Evolutionary conservation across 2,888 invertebrate species (phyloP), one percentile per base, ranked within the genome.

Genomic region (Eremobia ochroleuca): DNA sequence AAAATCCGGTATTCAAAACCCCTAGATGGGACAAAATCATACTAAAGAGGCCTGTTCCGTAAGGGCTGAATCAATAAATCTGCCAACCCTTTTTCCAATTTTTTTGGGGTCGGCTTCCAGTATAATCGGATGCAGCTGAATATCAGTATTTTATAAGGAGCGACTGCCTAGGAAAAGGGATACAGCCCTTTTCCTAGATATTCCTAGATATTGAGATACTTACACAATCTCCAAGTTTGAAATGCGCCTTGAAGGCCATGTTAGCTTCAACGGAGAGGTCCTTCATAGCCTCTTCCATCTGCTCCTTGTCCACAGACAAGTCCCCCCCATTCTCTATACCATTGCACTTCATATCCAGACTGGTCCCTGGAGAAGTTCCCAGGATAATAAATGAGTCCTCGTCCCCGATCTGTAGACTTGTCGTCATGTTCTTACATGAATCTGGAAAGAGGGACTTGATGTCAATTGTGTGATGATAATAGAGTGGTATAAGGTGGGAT

Each of bases 351-450:
- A 94, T 87, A 72, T 95, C 95, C 85, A 97, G 81, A 77, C 96
- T 96, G 0, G 93, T 89, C 1, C 95, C 94, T 0, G 97, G 97
- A 8, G 97, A 97, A 0, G 95, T 92, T 6, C 96, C 96, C 28
- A 97, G 93, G 79, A 97, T 95, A 58, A 97, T 96, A 86, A 97
- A 97, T 0, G 97, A 97, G 55, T 97, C 97, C 59, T 97, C 97
- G 66, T 96, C 96, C 85, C 89, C 91, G 67, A 89, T 91, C 73
- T 94, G 94, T 31, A 87, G 74, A 70, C 89, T 92, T 58, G 92
- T 82, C 76, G 93, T 88, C 96, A 96, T 96, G 80, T 77, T 93
- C 70, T 73, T 34, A 82, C 92, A 92, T 92, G 77, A 90, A 92
- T 74, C 93, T 93, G 87, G 34, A 83, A 87, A 62, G 13, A 72